A percentile compares a stretch with the other conserved stretches of the same genome.
phyloP scores from a whole-genome alignment of 2,888 invertebrate species.

The Diaperis boleti region DNA sequence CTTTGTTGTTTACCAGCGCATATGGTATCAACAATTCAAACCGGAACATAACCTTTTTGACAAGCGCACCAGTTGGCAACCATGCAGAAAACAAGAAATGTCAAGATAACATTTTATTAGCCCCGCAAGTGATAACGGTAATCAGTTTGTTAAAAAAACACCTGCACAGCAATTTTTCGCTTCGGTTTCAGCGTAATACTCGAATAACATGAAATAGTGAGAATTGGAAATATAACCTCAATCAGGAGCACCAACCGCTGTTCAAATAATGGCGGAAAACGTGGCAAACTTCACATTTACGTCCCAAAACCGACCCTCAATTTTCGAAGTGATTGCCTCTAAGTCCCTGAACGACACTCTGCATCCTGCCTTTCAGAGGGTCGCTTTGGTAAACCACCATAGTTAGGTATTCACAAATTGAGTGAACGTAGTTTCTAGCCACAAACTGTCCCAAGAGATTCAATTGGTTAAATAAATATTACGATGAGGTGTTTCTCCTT shows the following conservation, averaged over 20 bases:
- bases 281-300: conserved; percentile 87
- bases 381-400: conserved; percentile 74
- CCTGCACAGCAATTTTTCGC: neutral
- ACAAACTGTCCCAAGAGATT: conserved; percentile 73
- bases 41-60: neutral
- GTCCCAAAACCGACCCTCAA: conserved; percentile 80
- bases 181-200: neutral
- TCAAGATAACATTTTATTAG: neutral
- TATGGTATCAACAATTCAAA: conserved; percentile 5
- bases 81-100: conserved; percentile 5
- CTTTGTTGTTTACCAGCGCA: conserved; percentile 14
- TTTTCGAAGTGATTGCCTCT: conserved; percentile 93
- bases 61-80: conserved; percentile 3
- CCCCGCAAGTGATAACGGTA: neutral
- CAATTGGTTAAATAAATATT: conserved; percentile 74
- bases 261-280: conserved; percentile 79
- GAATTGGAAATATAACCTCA: neutral
- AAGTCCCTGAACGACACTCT: conserved; percentile 85
- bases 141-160: neutral
- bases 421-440: conserved; percentile 75
- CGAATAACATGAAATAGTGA: neutral
- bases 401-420: neutral
- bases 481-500: conserved; percentile 80
- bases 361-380: conserved; percentile 84
- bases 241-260: conserved; percentile 8